These are phyloP conservation scores for Rhorus exstirpatorius DNA, from an alignment of 2,888 invertebrate genomes.

Conservation along the genomic window DNA sequence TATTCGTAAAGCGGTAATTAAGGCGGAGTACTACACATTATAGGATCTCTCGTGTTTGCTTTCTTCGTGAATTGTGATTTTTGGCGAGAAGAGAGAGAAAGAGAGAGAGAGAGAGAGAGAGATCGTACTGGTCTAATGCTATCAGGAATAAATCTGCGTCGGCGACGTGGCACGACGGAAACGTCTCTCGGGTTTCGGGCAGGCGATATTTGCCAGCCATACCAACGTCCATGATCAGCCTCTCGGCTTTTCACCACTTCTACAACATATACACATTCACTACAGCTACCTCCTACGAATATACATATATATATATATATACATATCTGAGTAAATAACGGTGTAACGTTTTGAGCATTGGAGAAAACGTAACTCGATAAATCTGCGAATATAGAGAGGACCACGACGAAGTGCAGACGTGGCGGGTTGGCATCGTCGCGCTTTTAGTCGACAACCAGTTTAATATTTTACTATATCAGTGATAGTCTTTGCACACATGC, in stretches of 20 bases:
- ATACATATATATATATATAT: too few species aligned
- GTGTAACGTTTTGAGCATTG: not conserved
- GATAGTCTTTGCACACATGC: not conserved
- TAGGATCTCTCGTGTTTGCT: slow-evolving; percentile 11
- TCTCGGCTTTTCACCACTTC: slow-evolving; percentile 35
- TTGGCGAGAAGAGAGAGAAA: not conserved
- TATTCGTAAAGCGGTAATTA: slow-evolving; percentile 56
- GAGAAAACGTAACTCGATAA: slow-evolving; percentile 54
- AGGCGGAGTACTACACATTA: slow-evolving; percentile 42
- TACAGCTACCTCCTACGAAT: not conserved
- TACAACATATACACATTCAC: not conserved
- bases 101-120: not conserved
- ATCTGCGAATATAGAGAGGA: slow-evolving; percentile 43
- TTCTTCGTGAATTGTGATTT: slow-evolving; percentile 31
- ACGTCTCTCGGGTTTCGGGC: slow-evolving; percentile 64
- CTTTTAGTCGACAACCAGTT: slow-evolving; percentile 29
- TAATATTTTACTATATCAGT: slow-evolving; percentile 27
- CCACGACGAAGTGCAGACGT: not conserved
- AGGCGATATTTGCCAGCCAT: slow-evolving; percentile 23
- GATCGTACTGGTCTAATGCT: slow-evolving; percentile 40
- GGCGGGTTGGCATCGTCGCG: too few species aligned
- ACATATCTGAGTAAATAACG: not conserved
- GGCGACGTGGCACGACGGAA: slow-evolving; percentile 64
- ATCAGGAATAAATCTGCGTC: slow-evolving; percentile 66
- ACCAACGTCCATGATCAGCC: not conserved